phyloP scores from a whole-genome alignment of 1,140 invertebrate species.

The Zophobas atratus region DNA sequence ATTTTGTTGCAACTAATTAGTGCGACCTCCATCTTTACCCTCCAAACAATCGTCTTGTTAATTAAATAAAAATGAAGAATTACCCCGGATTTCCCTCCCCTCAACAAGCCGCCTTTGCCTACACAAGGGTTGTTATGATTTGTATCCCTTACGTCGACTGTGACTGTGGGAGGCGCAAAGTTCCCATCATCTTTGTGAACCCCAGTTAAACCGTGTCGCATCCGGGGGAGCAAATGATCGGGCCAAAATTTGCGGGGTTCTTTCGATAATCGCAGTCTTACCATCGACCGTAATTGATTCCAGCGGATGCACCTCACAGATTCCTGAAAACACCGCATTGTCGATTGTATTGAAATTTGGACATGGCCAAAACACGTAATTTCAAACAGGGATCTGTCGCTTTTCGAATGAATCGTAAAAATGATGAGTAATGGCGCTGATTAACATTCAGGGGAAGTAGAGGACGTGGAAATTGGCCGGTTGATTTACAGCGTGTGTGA shows the following conservation, averaged over 20 bases:
- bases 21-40: too few species aligned
- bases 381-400: conserved; percentile 14
- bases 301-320: neutral
- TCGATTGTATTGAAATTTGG: conserved; percentile 35
- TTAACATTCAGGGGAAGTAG: too few species aligned
- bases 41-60: too few species aligned
- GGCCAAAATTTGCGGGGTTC: conserved; percentile 51
- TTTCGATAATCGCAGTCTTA: conserved; percentile 30
- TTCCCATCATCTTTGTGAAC: conserved; percentile 57
- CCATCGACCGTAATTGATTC: conserved; percentile 33
- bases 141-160: conserved; percentile 58
- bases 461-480: too few species aligned
- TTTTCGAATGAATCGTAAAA: conserved; percentile 39
- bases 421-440: conserved; percentile 8
- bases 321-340: conserved; percentile 17
- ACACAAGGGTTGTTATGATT: conserved; percentile 58
- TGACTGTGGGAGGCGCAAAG: conserved; percentile 55
- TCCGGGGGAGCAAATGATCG: conserved; percentile 54
- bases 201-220: conserved; percentile 55
- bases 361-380: neutral
- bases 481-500: too few species aligned
- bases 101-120: conserved; percentile 47
- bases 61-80: too few species aligned
- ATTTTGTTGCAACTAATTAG: too few species aligned
- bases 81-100: neutral